Evolutionary conservation across 2,888 invertebrate genomes (phyloP), one percentile per base, ranked within the genome.

Genomic region (Cylloceria caligata): DNA sequence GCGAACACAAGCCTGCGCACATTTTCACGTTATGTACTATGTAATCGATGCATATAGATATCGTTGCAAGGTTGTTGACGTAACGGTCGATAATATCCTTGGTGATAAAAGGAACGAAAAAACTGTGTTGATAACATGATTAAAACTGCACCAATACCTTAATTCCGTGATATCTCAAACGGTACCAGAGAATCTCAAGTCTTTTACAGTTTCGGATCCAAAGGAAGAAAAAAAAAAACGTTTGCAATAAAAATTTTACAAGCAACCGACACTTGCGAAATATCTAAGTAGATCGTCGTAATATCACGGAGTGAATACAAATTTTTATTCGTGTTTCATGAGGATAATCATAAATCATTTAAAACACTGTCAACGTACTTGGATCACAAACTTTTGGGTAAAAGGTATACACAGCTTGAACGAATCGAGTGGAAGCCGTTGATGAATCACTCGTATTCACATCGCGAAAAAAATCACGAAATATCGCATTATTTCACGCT

Each of bases 51-150:
- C 11, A 42, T 71, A 60, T 60, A 36, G 19, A 19, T 55, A 52
- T 55, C 55, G 19, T 49, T 52, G 65, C 21, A 55, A 19, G 16
- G 27, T 39, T 7, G 27, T 36, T 52, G 39, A 27, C 27, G 60
- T 21, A 42, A 42, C 73, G 73, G 62, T 68, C 79, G 60, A 79
- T 73, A 78, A 72, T 52, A 68, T 68, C 62, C 67, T 73, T 42
- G 16, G 30, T 24, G 45, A 57, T 16, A 5, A 30, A 19, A 24
- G 11, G 13, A 21, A 36, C 47, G 16, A 24, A n/a, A 36, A 36
- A 24, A 36, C 2, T 13, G 11, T 3, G 0, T 21, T 7, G 21
- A 19, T 16, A 67, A 21, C 0, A 3, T 0, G n/a, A 21, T 36
- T 21, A 36, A 36, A 68, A 49, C 2, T 45, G n/a, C 3, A 11